phyloP scores from a whole-genome alignment of 2,888 invertebrate species.

The Caenorhabditis japonica region DNA sequence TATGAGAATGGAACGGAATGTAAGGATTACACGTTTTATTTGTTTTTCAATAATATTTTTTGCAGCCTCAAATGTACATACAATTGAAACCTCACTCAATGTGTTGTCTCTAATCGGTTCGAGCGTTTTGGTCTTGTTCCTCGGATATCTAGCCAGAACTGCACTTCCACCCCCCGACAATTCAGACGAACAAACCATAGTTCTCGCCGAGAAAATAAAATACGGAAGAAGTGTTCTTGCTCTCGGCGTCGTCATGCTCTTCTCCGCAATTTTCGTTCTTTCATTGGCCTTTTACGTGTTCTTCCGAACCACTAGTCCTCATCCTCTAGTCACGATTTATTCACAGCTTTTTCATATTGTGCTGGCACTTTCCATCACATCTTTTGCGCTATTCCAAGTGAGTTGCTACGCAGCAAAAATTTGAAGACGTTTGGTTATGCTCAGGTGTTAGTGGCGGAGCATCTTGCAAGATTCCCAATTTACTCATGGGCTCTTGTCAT shows the following conservation, averaged over 20 bases:
- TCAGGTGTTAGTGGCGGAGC: conserved; percentile 42
- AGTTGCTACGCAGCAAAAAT: not conserved
- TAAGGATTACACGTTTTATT: too few species aligned
- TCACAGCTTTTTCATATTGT: conserved; percentile 48
- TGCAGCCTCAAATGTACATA: conserved; percentile 51
- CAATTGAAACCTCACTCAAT: conserved; percentile 43
- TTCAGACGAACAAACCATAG: conserved; percentile 20
- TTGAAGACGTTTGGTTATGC: not conserved
- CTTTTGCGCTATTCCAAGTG: conserved; percentile 45
- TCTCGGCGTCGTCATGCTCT: conserved; percentile 35
- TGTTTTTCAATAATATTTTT: not conserved
- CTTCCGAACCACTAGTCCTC: conserved; percentile 32
- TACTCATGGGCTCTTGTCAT: conserved; percentile 27
- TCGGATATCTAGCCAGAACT: conserved; percentile 24
- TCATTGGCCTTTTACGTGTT: conserved; percentile 31
- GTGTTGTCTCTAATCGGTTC: conserved; percentile 36
- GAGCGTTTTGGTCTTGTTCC: conserved; percentile 27
- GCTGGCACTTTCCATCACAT: conserved; percentile 43
- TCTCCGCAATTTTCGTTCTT: conserved; percentile 28
- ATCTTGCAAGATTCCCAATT: conserved; percentile 26
- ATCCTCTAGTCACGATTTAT: conserved; percentile 51
- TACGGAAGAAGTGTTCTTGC: conserved; percentile 20
- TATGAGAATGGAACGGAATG: conserved; percentile 49
- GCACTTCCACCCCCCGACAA: conserved; percentile 23
- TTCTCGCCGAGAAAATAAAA: conserved; percentile 6